Percentiles rank a stretch among this genome's conserved stretches.
Conservation (phyloP, 1,140 invertebrate species). For the Bicyclus anynana region DNA sequence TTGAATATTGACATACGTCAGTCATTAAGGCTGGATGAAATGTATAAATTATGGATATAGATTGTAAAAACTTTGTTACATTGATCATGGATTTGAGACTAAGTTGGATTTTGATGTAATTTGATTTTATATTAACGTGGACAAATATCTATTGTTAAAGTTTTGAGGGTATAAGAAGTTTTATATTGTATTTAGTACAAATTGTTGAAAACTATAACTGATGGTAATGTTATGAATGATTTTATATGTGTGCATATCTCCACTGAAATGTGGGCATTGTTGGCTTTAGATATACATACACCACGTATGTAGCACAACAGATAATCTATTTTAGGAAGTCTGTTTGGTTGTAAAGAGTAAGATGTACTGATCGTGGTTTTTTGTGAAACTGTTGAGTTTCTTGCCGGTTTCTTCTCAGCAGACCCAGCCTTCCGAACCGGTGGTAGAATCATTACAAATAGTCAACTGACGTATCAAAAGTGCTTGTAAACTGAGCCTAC, state of each 20-base stretch:
- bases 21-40: not conserved
- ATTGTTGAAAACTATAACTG: constrained; percentile 19
- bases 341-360: no score
- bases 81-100: not conserved
- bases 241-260: not conserved
- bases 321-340: no score
- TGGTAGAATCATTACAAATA: no score
- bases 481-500: no score
- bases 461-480: no score
- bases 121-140: constrained; percentile 7
- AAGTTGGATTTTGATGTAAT: constrained; percentile 10
- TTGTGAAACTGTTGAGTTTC: no score
- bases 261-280: not conserved
- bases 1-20: no score
- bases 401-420: no score
- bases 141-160: constrained; percentile 20
- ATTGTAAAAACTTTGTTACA: not conserved
- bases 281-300: not conserved
- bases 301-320: no score
- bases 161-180: constrained; percentile 29
- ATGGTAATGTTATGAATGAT: constrained; percentile 2
- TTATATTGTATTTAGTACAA: constrained; percentile 35
- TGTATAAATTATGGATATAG: not conserved
- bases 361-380: no score
- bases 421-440: no score